Evolutionary conservation across 1,140 invertebrate species (phyloP).

Genomic region (Harlomillsia oculata): DNA sequence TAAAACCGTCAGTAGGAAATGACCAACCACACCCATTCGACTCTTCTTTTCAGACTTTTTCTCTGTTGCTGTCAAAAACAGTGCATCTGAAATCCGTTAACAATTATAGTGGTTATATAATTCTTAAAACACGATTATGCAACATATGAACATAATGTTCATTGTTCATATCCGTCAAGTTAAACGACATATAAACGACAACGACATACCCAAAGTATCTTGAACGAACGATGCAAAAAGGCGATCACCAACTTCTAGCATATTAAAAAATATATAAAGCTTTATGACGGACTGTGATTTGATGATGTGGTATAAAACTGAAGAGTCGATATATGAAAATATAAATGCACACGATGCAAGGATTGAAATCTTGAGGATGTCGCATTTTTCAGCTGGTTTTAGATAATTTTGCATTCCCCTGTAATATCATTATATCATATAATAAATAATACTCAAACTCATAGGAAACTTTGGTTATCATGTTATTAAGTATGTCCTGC

Average conservation of each 20-base stretch:
- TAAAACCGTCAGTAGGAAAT: slow-evolving; percentile 36
- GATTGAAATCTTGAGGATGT: slow-evolving; percentile 85
- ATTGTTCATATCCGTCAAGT: background rate
- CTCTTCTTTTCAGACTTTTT: slow-evolving; percentile 27
- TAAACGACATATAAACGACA: slow-evolving; percentile 43
- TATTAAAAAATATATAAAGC: slow-evolving; percentile 98
- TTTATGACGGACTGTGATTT: slow-evolving; percentile 98
- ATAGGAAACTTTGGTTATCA: no score
- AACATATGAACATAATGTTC: background rate
- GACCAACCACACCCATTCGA: slow-evolving; percentile 17
- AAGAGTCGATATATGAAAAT: slow-evolving; percentile 88
- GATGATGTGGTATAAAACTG: slow-evolving; percentile 97
- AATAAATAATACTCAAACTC: no score
- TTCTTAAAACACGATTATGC: background rate
- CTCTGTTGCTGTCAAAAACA: slow-evolving; percentile 96
- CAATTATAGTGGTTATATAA: background rate
- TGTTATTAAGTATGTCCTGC: no score
- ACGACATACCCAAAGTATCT: slow-evolving; percentile 81
- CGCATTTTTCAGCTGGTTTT: slow-evolving; percentile 89
- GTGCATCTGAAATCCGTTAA: slow-evolving; percentile 46
- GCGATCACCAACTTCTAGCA: slow-evolving; percentile 92
- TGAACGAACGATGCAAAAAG: slow-evolving; percentile 96
- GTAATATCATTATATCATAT: slow-evolving; percentile 2
- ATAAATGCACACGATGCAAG: slow-evolving; percentile 72
- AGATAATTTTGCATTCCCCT: slow-evolving; percentile 43